These are phyloP conservation scores for Phalangium opilio DNA, from an alignment of 2,888 invertebrate genomes.

Conservation along the genomic window DNA sequence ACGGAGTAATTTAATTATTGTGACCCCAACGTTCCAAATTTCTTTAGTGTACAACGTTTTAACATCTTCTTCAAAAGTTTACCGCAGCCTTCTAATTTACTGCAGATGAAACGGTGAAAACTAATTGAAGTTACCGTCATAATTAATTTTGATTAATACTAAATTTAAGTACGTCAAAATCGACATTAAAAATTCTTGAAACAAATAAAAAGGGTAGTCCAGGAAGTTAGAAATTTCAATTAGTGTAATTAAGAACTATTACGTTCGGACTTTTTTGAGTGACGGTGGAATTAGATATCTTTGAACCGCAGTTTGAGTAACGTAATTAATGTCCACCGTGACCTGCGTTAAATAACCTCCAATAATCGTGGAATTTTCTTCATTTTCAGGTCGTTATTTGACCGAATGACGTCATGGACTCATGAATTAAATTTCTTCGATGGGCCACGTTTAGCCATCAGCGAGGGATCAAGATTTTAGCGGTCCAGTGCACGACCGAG, in stretches of 20 bases:
- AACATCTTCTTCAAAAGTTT: constrained; percentile 64
- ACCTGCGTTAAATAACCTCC: constrained; percentile 85
- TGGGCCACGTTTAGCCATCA: not conserved
- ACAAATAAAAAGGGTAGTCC: constrained; percentile 54
- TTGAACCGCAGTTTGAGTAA: constrained; percentile 86
- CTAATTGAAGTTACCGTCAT: constrained; percentile 55
- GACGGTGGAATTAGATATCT: constrained; percentile 72
- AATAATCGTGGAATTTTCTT: too few relatives aligned
- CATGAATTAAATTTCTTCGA: not conserved
- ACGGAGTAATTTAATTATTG: not conserved
- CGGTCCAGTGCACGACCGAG: too few relatives aligned
- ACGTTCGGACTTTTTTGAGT: constrained; percentile 59
- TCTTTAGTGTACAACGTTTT: not conserved
- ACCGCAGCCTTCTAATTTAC: constrained; percentile 83
- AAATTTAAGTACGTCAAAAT: constrained; percentile 55
- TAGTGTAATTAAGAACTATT: constrained; percentile 30
- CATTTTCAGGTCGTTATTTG: too few relatives aligned
- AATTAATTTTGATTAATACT: constrained; percentile 42
- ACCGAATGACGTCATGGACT: too few relatives aligned
- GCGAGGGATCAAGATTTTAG: too few relatives aligned
- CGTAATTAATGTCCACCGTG: constrained; percentile 76
- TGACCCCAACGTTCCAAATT: not conserved
- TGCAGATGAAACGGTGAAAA: constrained; percentile 84
- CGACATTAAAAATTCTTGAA: constrained; percentile 87
- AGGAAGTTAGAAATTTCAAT: constrained; percentile 20